Conservation (phyloP, 2,113 vertebrate species). For the Jacana jacana region DNA sequence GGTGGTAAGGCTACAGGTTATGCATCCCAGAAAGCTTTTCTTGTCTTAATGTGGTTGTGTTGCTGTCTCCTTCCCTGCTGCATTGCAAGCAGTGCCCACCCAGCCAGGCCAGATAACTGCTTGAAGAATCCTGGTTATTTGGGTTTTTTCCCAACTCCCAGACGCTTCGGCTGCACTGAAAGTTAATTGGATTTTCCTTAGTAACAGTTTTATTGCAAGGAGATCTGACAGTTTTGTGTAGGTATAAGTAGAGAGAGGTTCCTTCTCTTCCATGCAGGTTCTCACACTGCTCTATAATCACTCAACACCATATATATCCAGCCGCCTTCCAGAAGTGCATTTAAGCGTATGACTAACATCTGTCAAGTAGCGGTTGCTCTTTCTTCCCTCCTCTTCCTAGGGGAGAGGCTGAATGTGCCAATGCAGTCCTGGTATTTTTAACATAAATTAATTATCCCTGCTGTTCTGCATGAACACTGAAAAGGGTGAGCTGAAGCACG, state of each 20-base stretch:
- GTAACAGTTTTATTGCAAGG: neutral
- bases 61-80: neutral
- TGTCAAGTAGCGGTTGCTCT: neutral
- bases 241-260: neutral
- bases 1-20: neutral
- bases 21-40: neutral
- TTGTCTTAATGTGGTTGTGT: neutral
- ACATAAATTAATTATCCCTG: neutral
- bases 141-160: neutral
- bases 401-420: neutral
- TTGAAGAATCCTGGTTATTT: neutral
- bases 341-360: neutral
- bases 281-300: neutral
- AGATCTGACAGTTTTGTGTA: neutral
- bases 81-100: neutral
- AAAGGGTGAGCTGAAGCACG: neutral
- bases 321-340: neutral
- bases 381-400: neutral
- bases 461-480: neutral
- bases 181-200: neutral
- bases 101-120: neutral
- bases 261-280: neutral
- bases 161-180: neutral
- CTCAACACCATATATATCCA: neutral
- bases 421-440: slow-evolving; percentile 6